phyloP scores from a whole-genome alignment of 2,888 invertebrate species.

The Argyra leucocephala region DNA sequence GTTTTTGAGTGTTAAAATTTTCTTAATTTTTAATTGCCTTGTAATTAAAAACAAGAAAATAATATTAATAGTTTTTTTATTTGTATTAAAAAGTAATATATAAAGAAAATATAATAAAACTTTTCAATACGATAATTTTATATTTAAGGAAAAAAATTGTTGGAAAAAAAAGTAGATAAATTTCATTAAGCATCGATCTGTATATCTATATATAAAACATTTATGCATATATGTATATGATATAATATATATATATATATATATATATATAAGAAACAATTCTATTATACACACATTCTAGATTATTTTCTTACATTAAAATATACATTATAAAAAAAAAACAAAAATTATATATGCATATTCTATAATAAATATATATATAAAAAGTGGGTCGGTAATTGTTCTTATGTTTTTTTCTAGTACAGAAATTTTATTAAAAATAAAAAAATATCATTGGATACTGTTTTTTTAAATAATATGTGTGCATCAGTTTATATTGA shows the following conservation, averaged over 20 bases:
- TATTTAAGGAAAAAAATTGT: too few species aligned
- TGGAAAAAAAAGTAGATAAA: neutral
- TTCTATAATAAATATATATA: neutral
- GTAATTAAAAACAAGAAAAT: neutral
- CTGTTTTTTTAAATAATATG: neutral
- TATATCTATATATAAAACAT: neutral
- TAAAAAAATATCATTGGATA: constrained; percentile 2
- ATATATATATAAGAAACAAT: neutral
- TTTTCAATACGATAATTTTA: neutral
- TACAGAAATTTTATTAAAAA: neutral
- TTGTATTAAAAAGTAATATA: neutral
- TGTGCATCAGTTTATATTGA: constrained; percentile 6
- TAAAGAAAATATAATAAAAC: neutral
- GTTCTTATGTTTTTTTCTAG: constrained; percentile 6
- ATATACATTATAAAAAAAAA: constrained; percentile 3
- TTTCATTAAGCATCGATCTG: neutral
- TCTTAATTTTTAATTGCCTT: constrained; percentile 1
- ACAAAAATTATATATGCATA: too few species aligned
- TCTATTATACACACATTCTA: constrained; percentile 1
- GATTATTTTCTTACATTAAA: neutral
- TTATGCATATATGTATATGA: neutral
- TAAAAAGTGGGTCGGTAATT: constrained; percentile 5
- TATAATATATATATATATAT: neutral
- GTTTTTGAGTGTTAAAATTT: neutral
- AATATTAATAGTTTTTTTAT: neutral